Evolutionary conservation across 2,797 vertebrate genomes (phyloP), one percentile per base, ranked within the genome.

Genomic region (Lepilemur septentrionalis): DNA sequence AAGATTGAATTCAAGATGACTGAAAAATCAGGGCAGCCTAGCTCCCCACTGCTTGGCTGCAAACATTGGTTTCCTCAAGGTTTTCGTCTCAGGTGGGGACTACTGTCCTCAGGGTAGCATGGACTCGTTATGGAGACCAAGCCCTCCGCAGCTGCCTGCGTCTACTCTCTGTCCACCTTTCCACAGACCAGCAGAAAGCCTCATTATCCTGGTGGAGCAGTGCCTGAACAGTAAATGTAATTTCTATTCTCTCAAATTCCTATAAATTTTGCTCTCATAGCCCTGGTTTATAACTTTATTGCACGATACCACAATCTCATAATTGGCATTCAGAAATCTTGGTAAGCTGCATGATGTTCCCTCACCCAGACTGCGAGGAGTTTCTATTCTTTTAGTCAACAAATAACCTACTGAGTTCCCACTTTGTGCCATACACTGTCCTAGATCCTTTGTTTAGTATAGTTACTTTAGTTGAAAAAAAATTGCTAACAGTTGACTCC

Each of bases 1-100:
- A 90, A 94, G 57, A 38, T 32, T 76, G 83, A 88, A 35, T 65
- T 95, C 59, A 76, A 87, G 23, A 61, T 50, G 72, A 43, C 15
- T 43, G 15, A 90, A 91, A 78, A 96, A 65, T 25, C 25, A 43
- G 50, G 43, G 75, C 13, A 35, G 50, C 79, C 73, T 57, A 81
- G 6, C 46, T 55, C 22, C 25, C 59, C 46, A 22, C 32, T 46
- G 52, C 72, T 81, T 85, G 48, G 46, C 4, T 14, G 57, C 38
- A 76, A 73, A 73, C 43, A 3, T 0, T 43, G 11, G 28, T 83
- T 96, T 72, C 59, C 78, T 70, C 59, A 59, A 72, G n/a, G 20
- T 22, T 89, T 91, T 83, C 25, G 38, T 57, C 30, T 57, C 28
- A 18, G 0, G 57, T 55, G 76, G 73, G 48, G 41, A 57, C 35